Conservation (phyloP, 1,140 invertebrate genomes). For the Hyphantria cunea region DNA sequence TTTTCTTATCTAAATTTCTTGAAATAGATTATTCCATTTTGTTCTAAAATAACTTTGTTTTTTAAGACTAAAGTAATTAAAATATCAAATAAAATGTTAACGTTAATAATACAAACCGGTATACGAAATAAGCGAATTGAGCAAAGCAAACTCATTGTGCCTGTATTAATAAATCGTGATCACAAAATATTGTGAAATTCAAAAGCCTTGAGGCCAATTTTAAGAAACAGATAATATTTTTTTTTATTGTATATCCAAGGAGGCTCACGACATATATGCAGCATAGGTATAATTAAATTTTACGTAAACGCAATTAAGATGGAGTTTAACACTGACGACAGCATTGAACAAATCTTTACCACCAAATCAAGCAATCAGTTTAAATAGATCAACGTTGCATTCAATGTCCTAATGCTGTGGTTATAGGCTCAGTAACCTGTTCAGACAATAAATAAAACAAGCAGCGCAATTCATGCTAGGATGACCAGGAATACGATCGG, state of each 20-base stretch:
- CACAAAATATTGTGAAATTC: too few species aligned
- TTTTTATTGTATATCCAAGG: too few species aligned
- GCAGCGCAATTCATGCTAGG: conserved; percentile 26
- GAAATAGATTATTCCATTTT: not conserved
- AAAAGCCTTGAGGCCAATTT: not conserved
- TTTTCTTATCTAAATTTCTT: not conserved
- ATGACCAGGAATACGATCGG: conserved; percentile 21
- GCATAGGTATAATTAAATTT: too few species aligned
- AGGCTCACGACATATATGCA: too few species aligned
- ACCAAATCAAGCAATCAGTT: conserved; percentile 20
- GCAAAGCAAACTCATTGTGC: not conserved
- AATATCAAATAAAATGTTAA: conserved; percentile 12
- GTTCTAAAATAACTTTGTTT: not conserved
- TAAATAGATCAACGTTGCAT: conserved; percentile 22
- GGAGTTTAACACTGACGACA: too few species aligned
- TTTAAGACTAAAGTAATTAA: conserved; percentile 4
- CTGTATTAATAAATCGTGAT: too few species aligned
- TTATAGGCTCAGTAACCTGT: conserved; percentile 9
- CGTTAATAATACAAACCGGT: conserved; percentile 18
- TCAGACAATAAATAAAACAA: conserved; percentile 31
- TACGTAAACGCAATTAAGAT: too few species aligned
- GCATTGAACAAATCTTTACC: conserved; percentile 1
- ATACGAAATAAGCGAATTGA: conserved; percentile 14
- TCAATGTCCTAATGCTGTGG: conserved; percentile 1
- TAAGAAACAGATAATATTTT: too few species aligned